phyloP scores from a whole-genome alignment of 2,888 invertebrate genomes.

The Dasysyrphus tricinctus region DNA sequence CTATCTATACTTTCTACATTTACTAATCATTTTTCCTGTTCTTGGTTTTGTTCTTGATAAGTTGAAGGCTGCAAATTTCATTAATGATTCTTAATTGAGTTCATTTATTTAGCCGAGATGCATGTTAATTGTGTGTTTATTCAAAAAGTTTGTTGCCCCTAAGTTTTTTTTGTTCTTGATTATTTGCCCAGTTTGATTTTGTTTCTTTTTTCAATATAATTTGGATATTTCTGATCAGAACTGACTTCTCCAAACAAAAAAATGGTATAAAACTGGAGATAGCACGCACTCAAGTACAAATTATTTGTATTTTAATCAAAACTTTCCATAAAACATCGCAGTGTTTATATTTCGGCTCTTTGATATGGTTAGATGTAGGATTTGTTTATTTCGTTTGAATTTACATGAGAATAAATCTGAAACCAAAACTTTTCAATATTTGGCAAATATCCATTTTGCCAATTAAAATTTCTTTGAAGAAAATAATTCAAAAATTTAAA shows the following conservation, averaged over 20 bases:
- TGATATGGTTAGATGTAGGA: not conserved
- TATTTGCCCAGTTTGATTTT: not conserved
- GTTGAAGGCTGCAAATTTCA: slow-evolving; percentile 18
- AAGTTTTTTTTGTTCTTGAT: not conserved
- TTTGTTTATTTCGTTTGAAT: not conserved
- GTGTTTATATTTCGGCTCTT: not conserved
- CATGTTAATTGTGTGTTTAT: not conserved
- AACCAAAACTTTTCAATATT: not conserved
- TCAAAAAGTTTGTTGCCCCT: not conserved
- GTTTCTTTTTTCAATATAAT: not conserved
- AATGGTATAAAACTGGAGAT: not conserved
- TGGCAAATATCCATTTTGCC: slow-evolving; percentile 21
- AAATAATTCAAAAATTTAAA: not conserved
- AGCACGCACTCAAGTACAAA: not conserved
- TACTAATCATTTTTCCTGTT: not conserved
- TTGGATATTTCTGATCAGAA: not conserved
- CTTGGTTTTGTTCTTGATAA: slow-evolving; percentile 7
- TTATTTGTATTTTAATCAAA: too few relatives aligned
- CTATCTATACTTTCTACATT: not conserved
- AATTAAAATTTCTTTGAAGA: slow-evolving; percentile 13
- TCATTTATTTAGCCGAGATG: slow-evolving; percentile 4
- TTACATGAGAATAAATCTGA: not conserved
- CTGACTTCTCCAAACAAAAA: not conserved
- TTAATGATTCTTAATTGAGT: not conserved
- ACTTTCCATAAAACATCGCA: not conserved